Evolutionary conservation across 2,113 vertebrate genomes (phyloP), one percentile per base, ranked within the genome.

Genomic region (Motacilla alba): DNA sequence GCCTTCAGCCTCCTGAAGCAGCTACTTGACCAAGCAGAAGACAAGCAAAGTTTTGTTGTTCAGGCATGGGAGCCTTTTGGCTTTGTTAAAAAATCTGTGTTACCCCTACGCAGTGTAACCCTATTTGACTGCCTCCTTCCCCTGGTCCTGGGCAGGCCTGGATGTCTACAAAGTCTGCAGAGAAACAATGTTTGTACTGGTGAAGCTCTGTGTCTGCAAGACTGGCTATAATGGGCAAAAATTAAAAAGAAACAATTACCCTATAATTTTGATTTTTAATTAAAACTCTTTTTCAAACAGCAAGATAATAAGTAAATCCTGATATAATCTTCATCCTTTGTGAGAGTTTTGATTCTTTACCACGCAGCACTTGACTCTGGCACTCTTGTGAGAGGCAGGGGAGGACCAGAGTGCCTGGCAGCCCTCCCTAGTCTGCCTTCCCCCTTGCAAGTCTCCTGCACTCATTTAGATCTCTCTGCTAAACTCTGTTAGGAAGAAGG

Each of bases 101-200:
- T 79, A 64, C 13, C 13, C 13, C n/a, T 59, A 5, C 27, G 21
- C 0, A 1, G 10, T 41, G 6, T 79, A 72, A 41, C 5, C 33
- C 22, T 20, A 4, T 66, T 58, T 91, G 17, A 12, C 41, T 69
- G 28, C 9, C 28, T 68, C 78, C 31, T 88, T 70, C 5, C 27
- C 5, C 23, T 13, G 5, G 4, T 30, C 50, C 67, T 53, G 26
- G 6, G 23, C 77, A 33, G 27, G 46, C 35, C 41, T 75, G 73
- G 46, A 16, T 63, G 60, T 49, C 59, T 66, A 6, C 53, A 6
- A 30, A 94, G 55, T 21, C 53, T 83, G 16, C 19, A 50, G 18
- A 58, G 80, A 49, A 72, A 31, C 49, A 37, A 1, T 2, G 0
- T 24, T 64, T 0, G 2, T 64, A 13, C n/a, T 62, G 37, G 4